A percentile compares a stretch with the other conserved stretches of the same genome.
phyloP scores from a whole-genome alignment of 2,113 vertebrate species.

The Coracopsis vasa region DNA sequence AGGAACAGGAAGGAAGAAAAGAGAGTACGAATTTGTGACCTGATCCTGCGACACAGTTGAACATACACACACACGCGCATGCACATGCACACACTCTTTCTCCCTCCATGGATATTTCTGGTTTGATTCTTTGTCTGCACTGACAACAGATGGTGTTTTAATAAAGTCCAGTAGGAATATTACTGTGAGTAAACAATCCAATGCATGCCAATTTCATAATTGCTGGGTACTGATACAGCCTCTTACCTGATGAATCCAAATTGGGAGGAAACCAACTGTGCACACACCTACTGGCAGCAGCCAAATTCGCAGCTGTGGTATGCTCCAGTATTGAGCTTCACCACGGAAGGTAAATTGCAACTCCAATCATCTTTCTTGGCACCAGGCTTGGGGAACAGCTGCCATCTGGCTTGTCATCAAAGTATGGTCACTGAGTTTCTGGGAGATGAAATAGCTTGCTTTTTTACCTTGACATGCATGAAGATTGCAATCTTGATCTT shows the following conservation, averaged over 20 bases:
- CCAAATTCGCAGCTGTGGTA: constrained; percentile 91
- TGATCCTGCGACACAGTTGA: neutral
- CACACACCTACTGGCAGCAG: constrained; percentile 85
- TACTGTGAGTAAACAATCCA: constrained; percentile 98
- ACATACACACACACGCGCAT: neutral
- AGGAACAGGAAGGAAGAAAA: neutral
- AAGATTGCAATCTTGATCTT: constrained; percentile 71
- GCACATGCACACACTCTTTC: neutral
- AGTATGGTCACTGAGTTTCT: constrained; percentile 75
- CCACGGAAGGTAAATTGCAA: constrained; percentile 83
- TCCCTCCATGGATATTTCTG: constrained; percentile 59
- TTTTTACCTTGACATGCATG: constrained; percentile 56
- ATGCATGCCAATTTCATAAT: constrained; percentile 98
- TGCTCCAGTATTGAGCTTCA: constrained; percentile 70
- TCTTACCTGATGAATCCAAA: constrained; percentile 91
- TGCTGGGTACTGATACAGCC: constrained; percentile 97
- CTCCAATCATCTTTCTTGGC: constrained; percentile 79
- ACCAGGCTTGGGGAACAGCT: constrained; percentile 56
- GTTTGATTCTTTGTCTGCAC: constrained; percentile 84
- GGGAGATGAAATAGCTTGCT: constrained; percentile 75
- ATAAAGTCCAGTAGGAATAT: constrained; percentile 99
- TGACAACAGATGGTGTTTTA: constrained; percentile 99
- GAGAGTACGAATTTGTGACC: neutral
- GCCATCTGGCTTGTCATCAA: constrained; percentile 84
- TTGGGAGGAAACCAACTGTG: constrained; percentile 80